Conservation (phyloP, 2,113 vertebrate species). For the Myxocyprinus asiaticus region DNA sequence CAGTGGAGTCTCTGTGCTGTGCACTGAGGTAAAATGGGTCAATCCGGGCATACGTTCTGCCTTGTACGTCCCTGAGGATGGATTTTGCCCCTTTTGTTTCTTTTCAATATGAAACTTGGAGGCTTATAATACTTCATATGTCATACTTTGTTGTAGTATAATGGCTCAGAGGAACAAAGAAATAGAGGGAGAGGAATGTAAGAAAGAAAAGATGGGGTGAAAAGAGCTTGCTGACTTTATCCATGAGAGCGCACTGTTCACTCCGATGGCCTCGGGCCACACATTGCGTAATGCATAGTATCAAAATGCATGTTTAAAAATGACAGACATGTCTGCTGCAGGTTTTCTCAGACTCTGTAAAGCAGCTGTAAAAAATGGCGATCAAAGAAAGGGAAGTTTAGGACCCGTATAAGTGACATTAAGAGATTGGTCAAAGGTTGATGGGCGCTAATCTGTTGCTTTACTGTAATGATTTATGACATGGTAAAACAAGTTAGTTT, state of each 20-base stretch:
- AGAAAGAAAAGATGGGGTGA: conserved; percentile 30
- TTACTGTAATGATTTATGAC: conserved; percentile 22
- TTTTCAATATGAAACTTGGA: conserved; percentile 54
- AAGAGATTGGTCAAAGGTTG: conserved; percentile 24
- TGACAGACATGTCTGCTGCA: conserved; percentile 42
- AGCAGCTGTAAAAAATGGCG: conserved; percentile 53
- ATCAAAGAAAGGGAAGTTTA: conserved; percentile 51
- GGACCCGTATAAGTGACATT: conserved; percentile 23
- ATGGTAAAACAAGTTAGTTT: conserved; percentile 12
- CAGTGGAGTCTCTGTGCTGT: conserved; percentile 56
- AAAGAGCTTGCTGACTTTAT: conserved; percentile 24
- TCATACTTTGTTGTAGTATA: conserved; percentile 54
- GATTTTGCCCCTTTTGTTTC: conserved; percentile 52
- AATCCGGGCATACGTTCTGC: conserved; percentile 56
- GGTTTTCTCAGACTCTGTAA: not conserved
- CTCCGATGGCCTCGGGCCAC: conserved; percentile 39
- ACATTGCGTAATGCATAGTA: conserved; percentile 48
- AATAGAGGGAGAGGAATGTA: conserved; percentile 26
- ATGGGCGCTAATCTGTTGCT: not conserved
- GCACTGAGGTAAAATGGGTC: conserved; percentile 49
- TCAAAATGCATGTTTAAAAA: conserved; percentile 40
- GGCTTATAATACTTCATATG: conserved; percentile 53
- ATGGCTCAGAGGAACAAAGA: conserved; percentile 48
- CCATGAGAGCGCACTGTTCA: conserved; percentile 24
- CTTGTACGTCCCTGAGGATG: conserved; percentile 48